Evolutionary conservation across 2,797 vertebrate genomes (phyloP).

Genomic region (Lepidocolaptes lacrymiger): DNA sequence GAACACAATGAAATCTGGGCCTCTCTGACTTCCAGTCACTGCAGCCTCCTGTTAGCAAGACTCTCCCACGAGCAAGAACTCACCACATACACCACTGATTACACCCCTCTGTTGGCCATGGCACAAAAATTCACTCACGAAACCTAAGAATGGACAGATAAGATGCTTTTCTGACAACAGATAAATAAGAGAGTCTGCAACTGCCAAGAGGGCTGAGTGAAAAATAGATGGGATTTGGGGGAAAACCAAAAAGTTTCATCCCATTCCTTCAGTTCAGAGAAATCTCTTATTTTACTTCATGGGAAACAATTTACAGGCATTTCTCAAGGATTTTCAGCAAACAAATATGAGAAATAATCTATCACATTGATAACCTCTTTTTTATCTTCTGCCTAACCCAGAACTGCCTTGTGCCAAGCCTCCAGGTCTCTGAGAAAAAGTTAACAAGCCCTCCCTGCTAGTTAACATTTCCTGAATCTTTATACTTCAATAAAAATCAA

Average conservation of each 20-base stretch:
- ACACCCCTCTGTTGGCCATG: rapidly evolving
- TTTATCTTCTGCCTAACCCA: background rate
- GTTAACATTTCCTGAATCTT: background rate
- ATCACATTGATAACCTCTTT: background rate
- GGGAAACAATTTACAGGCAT: background rate
- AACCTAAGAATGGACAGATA: background rate
- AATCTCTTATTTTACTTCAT: background rate
- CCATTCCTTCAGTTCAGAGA: background rate
- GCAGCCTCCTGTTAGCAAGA: background rate
- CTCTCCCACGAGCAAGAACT: background rate
- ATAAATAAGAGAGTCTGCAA: background rate
- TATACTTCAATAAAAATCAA: background rate
- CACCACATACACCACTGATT: background rate
- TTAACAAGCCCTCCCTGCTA: background rate
- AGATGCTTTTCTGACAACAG: background rate
- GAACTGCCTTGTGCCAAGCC: background rate
- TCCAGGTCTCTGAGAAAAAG: background rate
- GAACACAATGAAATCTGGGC: background rate
- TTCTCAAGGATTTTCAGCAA: background rate
- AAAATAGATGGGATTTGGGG: background rate
- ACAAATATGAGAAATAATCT: background rate
- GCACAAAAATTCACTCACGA: background rate
- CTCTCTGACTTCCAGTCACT: background rate
- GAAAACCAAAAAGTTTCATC: background rate
- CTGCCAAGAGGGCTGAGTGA: background rate